Percentiles rank a stretch among this genome's conserved stretches.
Conservation (phyloP, 2,797 vertebrate species). For the Eleutherodactylus coqui region DNA sequence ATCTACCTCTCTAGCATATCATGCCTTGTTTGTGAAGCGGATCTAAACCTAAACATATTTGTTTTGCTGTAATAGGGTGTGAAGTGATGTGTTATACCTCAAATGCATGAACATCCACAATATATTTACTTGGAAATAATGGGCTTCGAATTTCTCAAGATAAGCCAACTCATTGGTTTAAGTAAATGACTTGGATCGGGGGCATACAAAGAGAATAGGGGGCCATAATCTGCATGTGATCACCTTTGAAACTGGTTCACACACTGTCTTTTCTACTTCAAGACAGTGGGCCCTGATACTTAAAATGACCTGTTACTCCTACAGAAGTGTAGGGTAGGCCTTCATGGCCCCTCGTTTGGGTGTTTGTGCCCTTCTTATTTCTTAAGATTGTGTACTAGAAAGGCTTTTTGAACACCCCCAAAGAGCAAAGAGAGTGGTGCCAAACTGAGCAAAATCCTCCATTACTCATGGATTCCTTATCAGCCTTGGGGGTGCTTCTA, state of each 20-base stretch:
- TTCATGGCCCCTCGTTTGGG: background rate
- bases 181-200: background rate
- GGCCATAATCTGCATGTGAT: background rate
- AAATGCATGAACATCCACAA: background rate
- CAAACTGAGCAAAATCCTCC: background rate
- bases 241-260: background rate
- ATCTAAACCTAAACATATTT: constrained; percentile 23
- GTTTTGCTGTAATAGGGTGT: background rate
- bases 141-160: background rate
- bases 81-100: background rate
- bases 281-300: background rate
- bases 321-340: background rate
- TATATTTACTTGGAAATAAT: background rate
- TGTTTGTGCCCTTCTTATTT: background rate
- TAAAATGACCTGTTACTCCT: too few species aligned
- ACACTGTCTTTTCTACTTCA: background rate
- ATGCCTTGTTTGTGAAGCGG: background rate
- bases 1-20: constrained; percentile 7
- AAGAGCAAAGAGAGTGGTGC: background rate
- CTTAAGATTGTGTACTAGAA: background rate
- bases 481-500: background rate
- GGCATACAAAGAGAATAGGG: background rate
- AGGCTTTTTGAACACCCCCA: too few species aligned
- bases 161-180: background rate
- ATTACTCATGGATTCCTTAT: background rate